Base-by-base conservation (phyloP, 2,113 vertebrate genomes). In the Pavo muticus region DNA sequence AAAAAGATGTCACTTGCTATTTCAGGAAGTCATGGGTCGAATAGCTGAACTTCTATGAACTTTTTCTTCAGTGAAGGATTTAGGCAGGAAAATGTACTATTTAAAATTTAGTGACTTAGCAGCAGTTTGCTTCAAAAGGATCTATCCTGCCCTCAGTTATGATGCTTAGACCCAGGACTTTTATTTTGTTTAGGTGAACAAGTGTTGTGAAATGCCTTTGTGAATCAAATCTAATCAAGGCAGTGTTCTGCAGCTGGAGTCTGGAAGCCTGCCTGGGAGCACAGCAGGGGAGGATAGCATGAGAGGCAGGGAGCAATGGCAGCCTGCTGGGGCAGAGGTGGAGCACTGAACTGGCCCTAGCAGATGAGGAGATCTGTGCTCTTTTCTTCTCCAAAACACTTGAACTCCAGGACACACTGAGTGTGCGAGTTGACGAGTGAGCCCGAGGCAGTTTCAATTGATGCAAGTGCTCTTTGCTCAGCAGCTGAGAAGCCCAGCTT, bases 381-480 rank as follows among this genome's bases (percentile, higher is more conserved):
- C 89, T 79, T 94, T 94, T 81, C 93, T 94, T 84, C 93, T 85
- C 35, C 47, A 35, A 81, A 84, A 63, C 0, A 0, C 40, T 54
- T 87, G 86, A 93, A 88, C 84, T 94, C 84, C 50, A 69, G 82
- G 69, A 92, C 76, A 47, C 77, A 59, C 71, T 76, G 93, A 96
- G 93, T 4, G 77, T 95, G 94, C 77, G 87, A 85, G 71, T 83
- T 91, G 78, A 84, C 88, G 86, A 93, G 73, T 0, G 1, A 92
- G 84, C 93, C 91, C 0, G 25, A 73, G 79, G 96, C 79, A 76
- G 91, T 95, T 95, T 96, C 94, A 94, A 70, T 95, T 97, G 95
- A 94, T 96, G 95, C 93, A 97, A 92, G 90, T 82, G 65, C 73
- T 96, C 76, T 96, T 96, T 96, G 90, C 85, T 96, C 88, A 96